Percentiles rank a stretch among this genome's conserved stretches.
phyloP scores from a whole-genome alignment of 2,797 vertebrate species.

The Menidia menidia region DNA sequence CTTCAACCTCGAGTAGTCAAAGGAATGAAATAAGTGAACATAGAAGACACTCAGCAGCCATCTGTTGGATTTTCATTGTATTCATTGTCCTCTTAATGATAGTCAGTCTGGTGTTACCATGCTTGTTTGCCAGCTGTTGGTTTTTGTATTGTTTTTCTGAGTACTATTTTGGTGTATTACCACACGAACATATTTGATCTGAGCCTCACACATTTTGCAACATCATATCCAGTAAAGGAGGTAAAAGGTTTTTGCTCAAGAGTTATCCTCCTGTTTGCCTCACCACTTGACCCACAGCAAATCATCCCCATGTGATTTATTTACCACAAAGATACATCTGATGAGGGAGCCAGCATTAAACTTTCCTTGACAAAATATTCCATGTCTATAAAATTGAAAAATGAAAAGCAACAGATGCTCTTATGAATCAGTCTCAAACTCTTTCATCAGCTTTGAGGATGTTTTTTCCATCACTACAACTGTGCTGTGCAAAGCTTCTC shows the following conservation, averaged over 20 bases:
- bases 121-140: not conserved
- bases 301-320: slow-evolving; percentile 57
- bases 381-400: slow-evolving; percentile 9
- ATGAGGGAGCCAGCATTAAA: slow-evolving; percentile 13
- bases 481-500: not conserved
- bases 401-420: not conserved
- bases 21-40: slow-evolving; percentile 17
- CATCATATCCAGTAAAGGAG: slow-evolving; percentile 7
- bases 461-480: not conserved
- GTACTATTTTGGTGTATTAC: not conserved
- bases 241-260: slow-evolving; percentile 46
- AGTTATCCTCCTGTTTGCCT: slow-evolving; percentile 32
- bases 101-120: not conserved
- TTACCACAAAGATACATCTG: slow-evolving; percentile 20
- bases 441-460: not conserved
- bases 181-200: not conserved
- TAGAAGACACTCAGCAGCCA: not conserved
- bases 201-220: slow-evolving; percentile 18
- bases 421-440: not conserved
- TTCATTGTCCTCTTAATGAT: not conserved
- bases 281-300: slow-evolving; percentile 47
- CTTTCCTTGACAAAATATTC: slow-evolving; percentile 30
- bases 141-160: not conserved
- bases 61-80: slow-evolving; percentile 2
- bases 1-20: slow-evolving; percentile 9